Base-by-base conservation (phyloP, 2,113 vertebrate species). In the Festucalex cinctus region DNA sequence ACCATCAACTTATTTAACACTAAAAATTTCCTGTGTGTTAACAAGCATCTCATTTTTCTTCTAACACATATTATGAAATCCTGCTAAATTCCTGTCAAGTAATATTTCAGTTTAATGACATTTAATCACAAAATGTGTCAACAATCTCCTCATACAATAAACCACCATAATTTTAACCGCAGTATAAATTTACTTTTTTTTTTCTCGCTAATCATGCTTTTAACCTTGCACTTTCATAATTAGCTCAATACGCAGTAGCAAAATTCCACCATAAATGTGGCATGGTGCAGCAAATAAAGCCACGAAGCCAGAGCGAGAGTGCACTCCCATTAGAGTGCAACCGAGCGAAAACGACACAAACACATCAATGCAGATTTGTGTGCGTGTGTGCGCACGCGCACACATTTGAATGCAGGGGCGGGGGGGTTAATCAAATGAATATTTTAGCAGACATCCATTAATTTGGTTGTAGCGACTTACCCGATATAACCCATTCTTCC, bases 381-480 rank as follows among this genome's bases (percentile, higher is more conserved):
- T 65, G 76, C 82, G 84, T 84, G 69, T 78, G 75, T 86, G 83
- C 81, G 83, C 44, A 57, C 19, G 26, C 5, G 16, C 16, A 19
- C 8, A 13, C 46, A 37, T 65, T 51, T 65, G 32, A 49, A 62
- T 41, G 39, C 20, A 7, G 22, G 7, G 82, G 69, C 79, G 69
- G 65, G 70, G 65, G 70, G 78, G 82, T 87, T 91, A 87, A 89
- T 90, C 69, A 2, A 32, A 57, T 91, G 32, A 87, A 91, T 91
- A 80, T 85, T 90, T 88, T 7, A 90, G 64, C 69, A 87, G 81
- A 85, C 86, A 85, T 90, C 88, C 88, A 91, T 91, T 90, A 86
- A 92, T 91, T 83, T 84, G 68, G 84, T 88, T 91, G 88, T 89
- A 84, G 83, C 78, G 82, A 76, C 69, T 73, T 6, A 68, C 81